phyloP scores from a whole-genome alignment of 2,888 invertebrate species.

The Himalopsyche kuldschensis region DNA sequence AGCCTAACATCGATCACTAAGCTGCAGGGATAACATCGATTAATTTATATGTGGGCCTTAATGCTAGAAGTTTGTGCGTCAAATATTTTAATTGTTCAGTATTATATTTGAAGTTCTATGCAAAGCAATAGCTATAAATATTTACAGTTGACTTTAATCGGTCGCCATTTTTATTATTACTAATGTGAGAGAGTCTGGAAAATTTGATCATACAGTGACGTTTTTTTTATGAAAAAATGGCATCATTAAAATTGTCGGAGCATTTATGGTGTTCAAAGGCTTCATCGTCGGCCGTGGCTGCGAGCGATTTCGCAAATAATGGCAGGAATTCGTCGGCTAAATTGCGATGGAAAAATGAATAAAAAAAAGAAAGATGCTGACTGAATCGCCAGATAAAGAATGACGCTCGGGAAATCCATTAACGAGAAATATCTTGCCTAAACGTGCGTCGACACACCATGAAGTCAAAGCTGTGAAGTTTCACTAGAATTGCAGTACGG shows the following conservation, averaged over 20 bases:
- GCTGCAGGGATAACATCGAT: too few species aligned
- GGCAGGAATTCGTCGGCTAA: not conserved
- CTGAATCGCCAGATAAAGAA: not conserved
- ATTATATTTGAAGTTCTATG: too few species aligned
- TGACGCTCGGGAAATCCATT: not conserved
- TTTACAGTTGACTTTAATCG: too few species aligned
- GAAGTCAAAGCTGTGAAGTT: not conserved
- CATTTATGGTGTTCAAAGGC: not conserved
- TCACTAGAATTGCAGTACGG: not conserved
- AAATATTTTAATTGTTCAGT: too few species aligned
- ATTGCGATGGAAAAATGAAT: conserved; percentile 1
- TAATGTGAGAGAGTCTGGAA: too few species aligned
- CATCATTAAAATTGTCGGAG: not conserved
- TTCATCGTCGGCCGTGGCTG: not conserved
- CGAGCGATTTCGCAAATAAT: not conserved
- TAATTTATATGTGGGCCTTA: too few species aligned
- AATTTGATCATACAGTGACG: too few species aligned
- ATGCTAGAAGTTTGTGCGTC: too few species aligned
- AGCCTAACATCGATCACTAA: too few species aligned
- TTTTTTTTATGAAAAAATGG: not conserved
- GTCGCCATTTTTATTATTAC: too few species aligned
- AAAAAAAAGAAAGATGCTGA: not conserved
- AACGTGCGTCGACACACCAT: not conserved
- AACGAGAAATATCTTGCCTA: not conserved
- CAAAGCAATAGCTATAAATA: too few species aligned